Evolutionary conservation across 2,888 invertebrate species (phyloP).

Genomic region (Phengaris alcon): DNA sequence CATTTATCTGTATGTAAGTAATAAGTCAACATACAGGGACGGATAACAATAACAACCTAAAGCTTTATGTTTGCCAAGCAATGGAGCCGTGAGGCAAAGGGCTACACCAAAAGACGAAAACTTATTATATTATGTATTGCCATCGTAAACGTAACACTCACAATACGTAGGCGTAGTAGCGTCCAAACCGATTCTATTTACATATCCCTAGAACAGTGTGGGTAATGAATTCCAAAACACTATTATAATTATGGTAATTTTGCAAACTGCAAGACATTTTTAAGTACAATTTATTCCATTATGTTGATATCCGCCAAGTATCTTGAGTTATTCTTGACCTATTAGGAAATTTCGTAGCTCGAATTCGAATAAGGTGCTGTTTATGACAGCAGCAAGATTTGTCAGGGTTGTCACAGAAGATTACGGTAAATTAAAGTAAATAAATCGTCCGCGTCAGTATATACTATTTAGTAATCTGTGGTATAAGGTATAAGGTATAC

Average conservation of each 20-base stretch:
- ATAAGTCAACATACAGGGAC: neutral
- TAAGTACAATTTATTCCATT: too few relatives aligned
- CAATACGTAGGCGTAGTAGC: neutral
- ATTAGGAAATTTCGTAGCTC: too few relatives aligned
- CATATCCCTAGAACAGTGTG: neutral
- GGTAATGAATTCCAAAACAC: neutral
- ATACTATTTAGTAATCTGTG: too few relatives aligned
- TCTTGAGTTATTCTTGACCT: too few relatives aligned
- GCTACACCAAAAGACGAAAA: neutral
- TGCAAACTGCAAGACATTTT: neutral
- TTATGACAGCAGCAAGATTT: too few relatives aligned
- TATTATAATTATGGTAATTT: constrained; percentile 20
- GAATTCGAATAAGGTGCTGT: too few relatives aligned
- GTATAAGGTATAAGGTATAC: too few relatives aligned
- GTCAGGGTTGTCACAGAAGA: too few relatives aligned
- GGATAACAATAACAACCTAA: neutral
- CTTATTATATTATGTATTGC: neutral
- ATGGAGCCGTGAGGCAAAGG: neutral
- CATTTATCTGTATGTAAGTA: too few relatives aligned
- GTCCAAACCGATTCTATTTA: neutral
- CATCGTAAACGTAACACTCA: neutral
- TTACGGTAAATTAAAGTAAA: too few relatives aligned
- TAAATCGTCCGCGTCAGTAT: too few relatives aligned
- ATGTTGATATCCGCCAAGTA: too few relatives aligned
- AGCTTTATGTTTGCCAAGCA: neutral